Evolutionary conservation across 2,113 vertebrate genomes (phyloP).

Genomic region (Dunckerocampus dactyliophorus): DNA sequence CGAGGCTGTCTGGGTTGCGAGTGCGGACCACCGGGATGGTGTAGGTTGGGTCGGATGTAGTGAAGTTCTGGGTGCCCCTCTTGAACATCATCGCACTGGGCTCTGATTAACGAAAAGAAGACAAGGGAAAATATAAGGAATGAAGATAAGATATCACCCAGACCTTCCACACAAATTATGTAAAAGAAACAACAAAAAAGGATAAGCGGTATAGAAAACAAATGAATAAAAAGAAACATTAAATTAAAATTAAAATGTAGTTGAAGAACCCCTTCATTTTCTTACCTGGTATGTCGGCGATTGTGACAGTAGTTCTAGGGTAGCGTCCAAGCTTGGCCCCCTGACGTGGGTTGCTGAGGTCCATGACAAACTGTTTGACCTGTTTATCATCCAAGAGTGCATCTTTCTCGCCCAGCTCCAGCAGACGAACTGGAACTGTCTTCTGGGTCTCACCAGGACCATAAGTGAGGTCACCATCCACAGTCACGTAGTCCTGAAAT

Average conservation of each 20-base stretch:
- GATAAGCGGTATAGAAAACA: too few species aligned
- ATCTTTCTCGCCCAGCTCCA: constrained; percentile 83
- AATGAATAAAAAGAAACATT: too few species aligned
- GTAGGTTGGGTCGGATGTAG: constrained; percentile 56
- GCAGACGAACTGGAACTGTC: constrained; percentile 80
- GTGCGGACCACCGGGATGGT: constrained; percentile 70
- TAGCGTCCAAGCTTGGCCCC: constrained; percentile 87
- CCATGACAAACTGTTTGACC: constrained; percentile 84
- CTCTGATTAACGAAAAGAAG: constrained; percentile 42
- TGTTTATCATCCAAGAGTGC: constrained; percentile 79
- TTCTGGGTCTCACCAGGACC: constrained; percentile 84
- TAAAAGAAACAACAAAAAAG: too few species aligned
- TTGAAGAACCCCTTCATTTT: neutral
- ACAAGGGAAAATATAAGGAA: neutral
- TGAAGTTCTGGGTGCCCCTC: constrained; percentile 66
- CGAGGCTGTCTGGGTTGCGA: constrained; percentile 50
- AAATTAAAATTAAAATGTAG: neutral
- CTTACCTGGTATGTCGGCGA: constrained; percentile 78
- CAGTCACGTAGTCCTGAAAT: constrained; percentile 81
- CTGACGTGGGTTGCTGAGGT: constrained; percentile 85
- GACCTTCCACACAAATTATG: neutral
- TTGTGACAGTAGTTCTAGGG: constrained; percentile 82
- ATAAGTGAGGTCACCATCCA: constrained; percentile 85
- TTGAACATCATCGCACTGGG: constrained; percentile 70
- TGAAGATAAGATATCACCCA: neutral